Percentiles rank a stretch among this genome's conserved stretches.
Conservation (phyloP, 2,797 vertebrate genomes). For the Tragopan temminckii region DNA sequence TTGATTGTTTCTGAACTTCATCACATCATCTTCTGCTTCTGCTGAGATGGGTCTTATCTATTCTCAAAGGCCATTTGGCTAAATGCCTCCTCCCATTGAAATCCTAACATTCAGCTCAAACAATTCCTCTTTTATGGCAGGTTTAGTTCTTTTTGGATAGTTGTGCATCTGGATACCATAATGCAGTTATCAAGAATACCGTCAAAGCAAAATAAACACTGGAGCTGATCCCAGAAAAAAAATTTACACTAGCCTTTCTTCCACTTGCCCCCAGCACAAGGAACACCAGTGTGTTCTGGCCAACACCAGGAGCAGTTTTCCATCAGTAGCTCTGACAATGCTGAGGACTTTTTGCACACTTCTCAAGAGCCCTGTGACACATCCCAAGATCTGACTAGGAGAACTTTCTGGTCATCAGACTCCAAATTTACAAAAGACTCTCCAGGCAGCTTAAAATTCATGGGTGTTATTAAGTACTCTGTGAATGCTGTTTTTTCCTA, state of each 20-base stretch:
- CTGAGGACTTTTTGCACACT: constrained; percentile 19
- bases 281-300: constrained; percentile 22
- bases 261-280: not conserved
- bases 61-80: not conserved
- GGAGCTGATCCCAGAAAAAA: constrained; percentile 35
- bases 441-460: constrained; percentile 9
- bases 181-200: not conserved
- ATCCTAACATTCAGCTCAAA: not conserved
- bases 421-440: not conserved
- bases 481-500: not conserved
- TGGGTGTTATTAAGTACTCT: not conserved
- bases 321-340: constrained; percentile 17
- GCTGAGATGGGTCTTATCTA: not conserved
- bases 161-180: constrained; percentile 10
- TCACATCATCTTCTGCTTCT: not conserved
- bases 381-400: constrained; percentile 35
- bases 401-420: constrained; percentile 14
- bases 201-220: constrained; percentile 31
- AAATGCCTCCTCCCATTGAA: constrained; percentile 8
- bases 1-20: not conserved
- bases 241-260: constrained; percentile 16
- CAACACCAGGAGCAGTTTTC: constrained; percentile 33
- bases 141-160: not conserved
- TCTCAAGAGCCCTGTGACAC: not conserved
- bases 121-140: not conserved